Evolutionary conservation across 2,888 invertebrate species (phyloP).

Genomic region (Drosophila melanosoma): DNA sequence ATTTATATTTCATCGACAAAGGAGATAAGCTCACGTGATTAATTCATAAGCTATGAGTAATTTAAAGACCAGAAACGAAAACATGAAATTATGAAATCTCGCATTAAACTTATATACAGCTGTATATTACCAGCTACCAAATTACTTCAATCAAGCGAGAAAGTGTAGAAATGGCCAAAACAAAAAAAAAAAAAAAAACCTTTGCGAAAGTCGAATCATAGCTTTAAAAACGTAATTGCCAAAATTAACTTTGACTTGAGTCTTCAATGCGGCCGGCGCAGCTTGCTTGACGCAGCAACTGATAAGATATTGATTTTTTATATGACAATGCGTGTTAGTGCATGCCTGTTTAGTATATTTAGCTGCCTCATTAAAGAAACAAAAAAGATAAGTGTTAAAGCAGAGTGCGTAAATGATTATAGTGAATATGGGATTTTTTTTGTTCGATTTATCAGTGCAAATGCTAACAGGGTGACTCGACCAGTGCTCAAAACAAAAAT

Average conservation of each 20-base stretch:
- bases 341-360: constrained; percentile 3
- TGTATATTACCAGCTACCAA: constrained; percentile 18
- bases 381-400: constrained; percentile 21
- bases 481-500: constrained; percentile 20
- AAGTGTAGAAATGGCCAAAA: constrained; percentile 29
- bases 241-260: constrained; percentile 22
- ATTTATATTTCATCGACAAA: constrained; percentile 15
- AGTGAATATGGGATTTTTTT: constrained; percentile 6
- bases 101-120: constrained; percentile 21
- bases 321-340: constrained; percentile 13
- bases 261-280: constrained; percentile 17
- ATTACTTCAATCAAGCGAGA: constrained; percentile 25
- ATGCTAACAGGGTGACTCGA: constrained; percentile 32
- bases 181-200: constrained; percentile 33
- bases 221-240: constrained; percentile 16
- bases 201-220: constrained; percentile 46
- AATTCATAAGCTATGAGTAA: constrained; percentile 34
- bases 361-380: constrained; percentile 16
- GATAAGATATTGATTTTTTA: constrained; percentile 72
- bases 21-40: constrained; percentile 50
- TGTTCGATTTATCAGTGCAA: constrained; percentile 39
- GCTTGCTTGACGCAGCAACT: constrained; percentile 35
- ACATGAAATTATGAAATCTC: constrained; percentile 39
- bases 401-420: constrained; percentile 26
- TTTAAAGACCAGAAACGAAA: constrained; percentile 28